Percentiles rank a stretch among this genome's conserved stretches.
phyloP scores from a whole-genome alignment of 2,797 vertebrate genomes.

The Molothrus ater region DNA sequence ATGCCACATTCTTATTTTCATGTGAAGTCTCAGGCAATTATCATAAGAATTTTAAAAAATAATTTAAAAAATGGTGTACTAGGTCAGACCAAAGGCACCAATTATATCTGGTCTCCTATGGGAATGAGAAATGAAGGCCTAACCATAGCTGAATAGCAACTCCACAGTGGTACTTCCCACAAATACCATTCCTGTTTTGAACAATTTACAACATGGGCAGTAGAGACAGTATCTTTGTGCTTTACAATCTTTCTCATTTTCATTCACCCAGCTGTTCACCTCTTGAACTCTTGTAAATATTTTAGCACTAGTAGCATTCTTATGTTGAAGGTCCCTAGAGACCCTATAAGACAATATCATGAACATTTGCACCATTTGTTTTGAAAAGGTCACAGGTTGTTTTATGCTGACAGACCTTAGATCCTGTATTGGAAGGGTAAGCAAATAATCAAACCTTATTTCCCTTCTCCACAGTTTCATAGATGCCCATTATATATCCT shows the following conservation, averaged over 20 bases:
- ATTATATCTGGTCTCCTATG: not conserved
- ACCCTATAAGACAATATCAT: not conserved
- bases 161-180: not conserved
- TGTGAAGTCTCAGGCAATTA: not conserved
- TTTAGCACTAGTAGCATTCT: not conserved
- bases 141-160: not conserved
- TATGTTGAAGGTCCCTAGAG: not conserved
- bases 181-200: not conserved
- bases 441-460: not conserved
- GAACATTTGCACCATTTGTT: not conserved
- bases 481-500: accelerated
- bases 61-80: not conserved
- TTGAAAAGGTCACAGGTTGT: not conserved
- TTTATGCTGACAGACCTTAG: not conserved
- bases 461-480: not conserved
- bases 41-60: not conserved
- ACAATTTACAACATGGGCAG: not conserved
- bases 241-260: not conserved
- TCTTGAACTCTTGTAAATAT: not conserved
- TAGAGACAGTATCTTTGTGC: not conserved
- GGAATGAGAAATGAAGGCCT: not conserved
- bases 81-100: not conserved
- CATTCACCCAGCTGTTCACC: not conserved
- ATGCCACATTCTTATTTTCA: not conserved
- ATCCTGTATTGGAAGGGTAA: not conserved